Percentiles rank a stretch among this genome's conserved stretches.
These are phyloP conservation scores for Lepidochitona cinerea DNA, from an alignment of 2,888 invertebrate genomes.

Conservation along the genomic window DNA sequence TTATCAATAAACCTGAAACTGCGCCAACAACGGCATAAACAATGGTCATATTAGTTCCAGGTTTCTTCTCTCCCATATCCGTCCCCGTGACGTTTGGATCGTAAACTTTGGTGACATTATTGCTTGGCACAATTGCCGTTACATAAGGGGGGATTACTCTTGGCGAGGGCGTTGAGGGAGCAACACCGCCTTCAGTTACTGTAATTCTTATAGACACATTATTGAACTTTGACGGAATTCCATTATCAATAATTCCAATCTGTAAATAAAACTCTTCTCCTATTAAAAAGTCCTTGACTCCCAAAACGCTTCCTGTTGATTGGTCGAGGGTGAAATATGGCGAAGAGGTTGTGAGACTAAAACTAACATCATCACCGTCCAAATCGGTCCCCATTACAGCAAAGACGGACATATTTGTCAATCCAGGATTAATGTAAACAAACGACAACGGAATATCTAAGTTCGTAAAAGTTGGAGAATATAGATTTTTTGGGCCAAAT, in stretches of 20 bases:
- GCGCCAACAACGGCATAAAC: neutral
- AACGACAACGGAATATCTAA: neutral
- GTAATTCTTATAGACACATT: slow-evolving; percentile 4
- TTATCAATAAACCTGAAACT: neutral
- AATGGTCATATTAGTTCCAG: neutral
- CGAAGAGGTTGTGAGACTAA: neutral
- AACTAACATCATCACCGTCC: slow-evolving; percentile 14
- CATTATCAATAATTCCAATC: slow-evolving; percentile 13
- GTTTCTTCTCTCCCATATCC: neutral
- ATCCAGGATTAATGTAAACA: neutral
- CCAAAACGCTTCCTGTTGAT: slow-evolving; percentile 2
- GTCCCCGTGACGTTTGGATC: neutral
- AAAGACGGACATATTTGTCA: neutral
- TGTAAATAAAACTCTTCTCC: neutral
- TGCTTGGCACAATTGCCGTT: neutral
- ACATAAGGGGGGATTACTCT: neutral
- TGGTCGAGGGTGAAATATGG: slow-evolving; percentile 1
- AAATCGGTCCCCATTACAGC: slow-evolving; percentile 16
- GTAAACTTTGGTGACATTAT: neutral
- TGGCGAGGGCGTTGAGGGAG: neutral
- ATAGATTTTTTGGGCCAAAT: neutral
- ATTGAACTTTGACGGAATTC: slow-evolving; percentile 18
- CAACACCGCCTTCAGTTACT: neutral
- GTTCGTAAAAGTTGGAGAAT: neutral
- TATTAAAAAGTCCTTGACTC: neutral